Conservation (phyloP, 2,888 invertebrate species). For the Sinotaia quadrata region DNA sequence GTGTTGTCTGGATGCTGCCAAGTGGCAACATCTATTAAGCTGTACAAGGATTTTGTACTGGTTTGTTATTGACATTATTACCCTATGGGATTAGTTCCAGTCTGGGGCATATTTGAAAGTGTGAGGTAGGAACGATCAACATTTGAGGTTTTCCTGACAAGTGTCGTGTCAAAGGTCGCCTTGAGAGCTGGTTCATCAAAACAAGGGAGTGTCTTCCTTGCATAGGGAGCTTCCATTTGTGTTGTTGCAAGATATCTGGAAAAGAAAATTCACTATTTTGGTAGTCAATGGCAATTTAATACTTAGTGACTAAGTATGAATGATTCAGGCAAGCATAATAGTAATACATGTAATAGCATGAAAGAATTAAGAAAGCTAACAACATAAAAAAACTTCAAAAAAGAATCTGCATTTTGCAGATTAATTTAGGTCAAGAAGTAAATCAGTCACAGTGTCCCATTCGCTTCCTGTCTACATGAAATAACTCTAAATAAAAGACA, state of each 20-base stretch:
- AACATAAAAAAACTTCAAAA: too few relatives aligned
- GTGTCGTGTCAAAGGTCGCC: slow-evolving; percentile 33
- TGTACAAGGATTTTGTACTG: too few relatives aligned
- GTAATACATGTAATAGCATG: background rate
- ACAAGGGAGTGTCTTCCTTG: slow-evolving; percentile 36
- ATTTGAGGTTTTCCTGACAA: slow-evolving; percentile 22
- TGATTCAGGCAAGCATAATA: background rate
- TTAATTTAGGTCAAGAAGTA: too few relatives aligned
- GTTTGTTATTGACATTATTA: background rate
- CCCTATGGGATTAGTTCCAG: background rate
- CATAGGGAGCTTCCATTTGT: slow-evolving; percentile 31
- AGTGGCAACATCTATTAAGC: too few relatives aligned
- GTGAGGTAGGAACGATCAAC: slow-evolving; percentile 26
- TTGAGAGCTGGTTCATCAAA: slow-evolving; percentile 38
- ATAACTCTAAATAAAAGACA: too few relatives aligned
- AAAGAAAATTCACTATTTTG: too few relatives aligned
- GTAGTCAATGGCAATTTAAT: too few relatives aligned
- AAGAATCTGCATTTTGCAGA: too few relatives aligned
- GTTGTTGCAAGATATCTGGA: slow-evolving; percentile 35
- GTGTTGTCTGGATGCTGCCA: too few relatives aligned
- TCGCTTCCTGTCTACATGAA: too few relatives aligned
- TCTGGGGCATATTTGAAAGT: slow-evolving; percentile 25
- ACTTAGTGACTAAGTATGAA: slow-evolving; percentile 59
- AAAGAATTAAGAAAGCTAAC: too few relatives aligned
- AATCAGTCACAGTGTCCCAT: too few relatives aligned